Evolutionary conservation across 2,113 vertebrate genomes (phyloP).

Genomic region (Corythaixoides concolor): DNA sequence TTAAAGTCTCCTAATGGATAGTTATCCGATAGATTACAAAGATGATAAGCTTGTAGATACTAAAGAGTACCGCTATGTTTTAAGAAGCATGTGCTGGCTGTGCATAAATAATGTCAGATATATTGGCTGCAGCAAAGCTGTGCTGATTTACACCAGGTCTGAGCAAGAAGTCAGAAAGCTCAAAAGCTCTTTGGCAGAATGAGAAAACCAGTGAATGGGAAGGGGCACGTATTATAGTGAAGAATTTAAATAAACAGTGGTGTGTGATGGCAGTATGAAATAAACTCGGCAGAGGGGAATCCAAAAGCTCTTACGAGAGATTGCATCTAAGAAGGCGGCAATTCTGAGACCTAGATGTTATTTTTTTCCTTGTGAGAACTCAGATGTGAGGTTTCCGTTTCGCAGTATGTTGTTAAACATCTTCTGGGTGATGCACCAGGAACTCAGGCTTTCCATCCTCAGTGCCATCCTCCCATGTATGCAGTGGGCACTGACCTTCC

Average conservation of each 20-base stretch:
- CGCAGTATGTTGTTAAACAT: background rate
- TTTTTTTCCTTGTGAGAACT: background rate
- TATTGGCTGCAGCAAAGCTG: background rate
- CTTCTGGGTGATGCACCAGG: accelerated
- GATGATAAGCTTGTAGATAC: background rate
- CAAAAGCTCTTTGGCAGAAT: background rate
- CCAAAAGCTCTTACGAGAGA: background rate
- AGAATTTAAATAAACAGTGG: background rate
- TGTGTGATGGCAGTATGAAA: background rate
- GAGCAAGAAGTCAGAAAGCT: background rate
- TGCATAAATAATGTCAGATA: background rate
- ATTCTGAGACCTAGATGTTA: background rate
- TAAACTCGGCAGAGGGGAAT: background rate
- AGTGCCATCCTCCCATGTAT: no score
- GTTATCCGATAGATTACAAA: background rate
- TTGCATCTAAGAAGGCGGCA: background rate
- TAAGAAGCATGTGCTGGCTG: background rate
- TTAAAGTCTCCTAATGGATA: background rate
- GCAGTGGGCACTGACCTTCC: background rate
- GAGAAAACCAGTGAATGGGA: background rate
- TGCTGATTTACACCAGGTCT: background rate
- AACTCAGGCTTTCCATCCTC: background rate
- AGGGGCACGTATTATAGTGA: accelerated
- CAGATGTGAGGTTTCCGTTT: background rate
- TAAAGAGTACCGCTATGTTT: background rate